Evolutionary conservation across 2,797 vertebrate genomes (phyloP), one percentile per base, ranked within the genome.

Genomic region (Pseudopleuronectes americanus): DNA sequence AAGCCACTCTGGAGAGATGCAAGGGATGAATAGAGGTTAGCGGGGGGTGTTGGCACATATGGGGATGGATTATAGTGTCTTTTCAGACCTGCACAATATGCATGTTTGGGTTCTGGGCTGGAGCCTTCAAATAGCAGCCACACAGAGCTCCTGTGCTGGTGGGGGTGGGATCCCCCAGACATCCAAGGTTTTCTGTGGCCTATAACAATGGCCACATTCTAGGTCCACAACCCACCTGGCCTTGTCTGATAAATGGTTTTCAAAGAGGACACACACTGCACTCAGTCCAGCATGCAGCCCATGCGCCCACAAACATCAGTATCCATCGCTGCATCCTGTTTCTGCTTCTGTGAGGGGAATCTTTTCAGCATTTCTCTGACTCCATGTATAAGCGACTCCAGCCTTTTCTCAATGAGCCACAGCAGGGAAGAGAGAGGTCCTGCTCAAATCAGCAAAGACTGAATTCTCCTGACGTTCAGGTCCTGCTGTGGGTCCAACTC

Each of bases 1-100:
- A 87, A 79, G 87, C 82, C 73, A 64, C 86, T 85, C 89, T 79
- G 74, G 85, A 84, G 89, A 79, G 76, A 93, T 80, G 76, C 23
- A 36, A 83, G 84, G 77, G 77, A 87, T 92, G 90, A 93, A 92
- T 88, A 78, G 83, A 83, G 79, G 87, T 80, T 82, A 48, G 79
- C 43, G 73, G 75, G 80, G 71, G 83, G 51, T 73, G 79, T 63
- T 92, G 91, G 90, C 89, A 87, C 55, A 13, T 79, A 74, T 67
- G 51, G 81, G 79, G 84, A 81, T 87, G 89, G 92, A 94, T 93
- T 93, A 93, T 89, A 77, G 81, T 79, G 76, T 89, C 85, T 86
- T 92, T 93, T 93, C 86, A 91, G 83, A 81, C 80, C 64, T 76
- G 61, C 91, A 93, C 90, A 92, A 93, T 90, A 83, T 87, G 85